Evolutionary conservation across 2,113 vertebrate species (phyloP).

Genomic region (Rhea americana): DNA sequence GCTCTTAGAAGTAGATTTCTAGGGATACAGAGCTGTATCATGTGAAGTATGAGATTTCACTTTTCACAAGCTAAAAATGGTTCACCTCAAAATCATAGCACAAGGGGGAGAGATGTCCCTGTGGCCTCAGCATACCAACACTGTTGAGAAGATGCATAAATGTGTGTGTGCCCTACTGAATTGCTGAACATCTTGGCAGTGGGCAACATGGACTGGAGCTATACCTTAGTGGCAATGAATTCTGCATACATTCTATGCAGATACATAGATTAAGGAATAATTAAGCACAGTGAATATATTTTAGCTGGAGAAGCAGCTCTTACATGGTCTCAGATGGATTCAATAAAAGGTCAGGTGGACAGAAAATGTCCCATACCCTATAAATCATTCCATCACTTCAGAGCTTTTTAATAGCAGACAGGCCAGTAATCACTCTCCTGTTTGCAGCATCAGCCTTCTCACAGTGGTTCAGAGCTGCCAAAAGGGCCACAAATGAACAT

Average conservation of each 20-base stretch:
- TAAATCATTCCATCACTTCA: not conserved
- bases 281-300: not conserved
- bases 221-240: not conserved
- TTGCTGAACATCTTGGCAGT: not conserved
- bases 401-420: not conserved
- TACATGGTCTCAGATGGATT: no score
- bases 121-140: not conserved
- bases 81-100: not conserved
- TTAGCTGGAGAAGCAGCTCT: not conserved
- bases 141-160: no score
- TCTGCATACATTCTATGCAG: not conserved
- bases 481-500: not conserved
- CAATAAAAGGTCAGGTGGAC: not conserved
- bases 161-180: not conserved
- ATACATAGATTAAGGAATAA: no score
- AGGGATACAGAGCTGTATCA: not conserved
- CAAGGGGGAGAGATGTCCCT: not conserved
- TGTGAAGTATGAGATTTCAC: not conserved
- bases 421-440: not conserved
- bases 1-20: not conserved
- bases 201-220: not conserved
- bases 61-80: not conserved
- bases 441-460: not conserved
- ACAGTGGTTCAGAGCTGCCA: not conserved
- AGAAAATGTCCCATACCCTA: not conserved